phyloP scores from a whole-genome alignment of 1,140 invertebrate species.

The Meteorus sp. region DNA sequence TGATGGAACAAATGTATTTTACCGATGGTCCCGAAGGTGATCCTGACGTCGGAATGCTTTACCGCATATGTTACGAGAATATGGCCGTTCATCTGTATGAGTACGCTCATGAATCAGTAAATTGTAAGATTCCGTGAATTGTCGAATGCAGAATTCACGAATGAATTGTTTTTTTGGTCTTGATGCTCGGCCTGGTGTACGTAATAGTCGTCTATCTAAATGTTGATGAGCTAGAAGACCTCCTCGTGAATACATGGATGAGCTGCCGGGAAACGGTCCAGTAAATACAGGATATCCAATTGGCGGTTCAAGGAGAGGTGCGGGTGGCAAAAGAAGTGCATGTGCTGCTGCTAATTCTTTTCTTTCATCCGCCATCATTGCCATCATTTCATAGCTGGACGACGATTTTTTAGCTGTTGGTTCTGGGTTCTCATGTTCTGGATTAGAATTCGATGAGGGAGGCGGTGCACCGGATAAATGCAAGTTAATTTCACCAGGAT shows the following conservation, averaged over 20 bases:
- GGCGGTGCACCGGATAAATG: constrained; percentile 44
- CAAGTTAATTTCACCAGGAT: constrained; percentile 68
- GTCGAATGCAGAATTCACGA: constrained; percentile 94
- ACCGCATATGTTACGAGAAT: constrained; percentile 96
- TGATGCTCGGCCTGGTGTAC: constrained; percentile 78
- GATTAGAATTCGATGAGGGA: constrained; percentile 60
- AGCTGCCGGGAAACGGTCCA: constrained; percentile 68
- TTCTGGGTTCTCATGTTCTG: constrained; percentile 56
- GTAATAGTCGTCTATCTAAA: constrained; percentile 70
- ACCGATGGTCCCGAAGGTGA: constrained; percentile 94
- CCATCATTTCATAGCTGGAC: constrained; percentile 76
- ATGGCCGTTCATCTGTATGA: constrained; percentile 96
- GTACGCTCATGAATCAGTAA: constrained; percentile 95
- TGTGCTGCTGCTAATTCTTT: constrained; percentile 72
- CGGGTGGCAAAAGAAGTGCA: constrained; percentile 58
- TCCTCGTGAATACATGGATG: constrained; percentile 67
- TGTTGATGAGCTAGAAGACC: constrained; percentile 74
- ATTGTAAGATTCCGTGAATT: constrained; percentile 98
- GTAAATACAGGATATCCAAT: constrained; percentile 68
- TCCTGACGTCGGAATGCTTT: constrained; percentile 96
- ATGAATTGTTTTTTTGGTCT: constrained; percentile 96
- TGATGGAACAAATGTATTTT: constrained; percentile 46
- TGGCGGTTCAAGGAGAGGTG: constrained; percentile 65
- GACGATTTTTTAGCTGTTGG: constrained; percentile 55
- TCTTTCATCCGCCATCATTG: constrained; percentile 84